Percentiles rank a stretch among this genome's conserved stretches.
These are phyloP conservation scores for Mesochorus sp. DNA, from an alignment of 2,888 invertebrate species.

Conservation along the genomic window DNA sequence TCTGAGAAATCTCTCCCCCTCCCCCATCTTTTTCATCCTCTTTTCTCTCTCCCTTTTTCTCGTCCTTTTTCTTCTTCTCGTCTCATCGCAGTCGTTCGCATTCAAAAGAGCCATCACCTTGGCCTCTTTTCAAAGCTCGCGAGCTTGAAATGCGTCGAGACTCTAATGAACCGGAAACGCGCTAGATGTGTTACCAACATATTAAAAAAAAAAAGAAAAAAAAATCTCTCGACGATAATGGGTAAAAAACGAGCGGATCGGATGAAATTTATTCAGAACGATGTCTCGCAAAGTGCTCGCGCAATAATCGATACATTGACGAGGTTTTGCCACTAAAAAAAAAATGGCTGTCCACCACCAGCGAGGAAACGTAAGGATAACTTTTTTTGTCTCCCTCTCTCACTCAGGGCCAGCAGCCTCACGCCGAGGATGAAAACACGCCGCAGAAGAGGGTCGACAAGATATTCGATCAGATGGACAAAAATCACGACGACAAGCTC, in stretches of 20 bases:
- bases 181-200: too few relatives aligned
- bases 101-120: slow-evolving; percentile 33
- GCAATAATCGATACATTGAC: too few relatives aligned
- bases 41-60: not conserved
- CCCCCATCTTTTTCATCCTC: not conserved
- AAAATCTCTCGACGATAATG: too few relatives aligned
- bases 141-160: slow-evolving; percentile 17
- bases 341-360: too few relatives aligned
- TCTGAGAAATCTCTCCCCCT: not conserved
- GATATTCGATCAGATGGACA: slow-evolving; percentile 99
- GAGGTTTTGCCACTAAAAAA: too few relatives aligned
- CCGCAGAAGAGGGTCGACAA: slow-evolving; percentile 98
- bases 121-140: slow-evolving; percentile 30
- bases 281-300: too few relatives aligned
- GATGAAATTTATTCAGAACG: too few relatives aligned
- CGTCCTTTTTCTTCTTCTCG: not conserved
- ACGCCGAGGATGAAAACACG: slow-evolving; percentile 94
- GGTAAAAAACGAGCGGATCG: too few relatives aligned
- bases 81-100: too few relatives aligned
- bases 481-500: slow-evolving; percentile 97
- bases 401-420: slow-evolving; percentile 93
- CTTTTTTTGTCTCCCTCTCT: too few relatives aligned
- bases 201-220: too few relatives aligned
- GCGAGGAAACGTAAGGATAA: too few relatives aligned
- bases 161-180: slow-evolving; percentile 35